A percentile compares a stretch with the other conserved stretches of the same genome.
Evolutionary conservation across 2,888 invertebrate species (phyloP).

Genomic region (Leucoma salicis): DNA sequence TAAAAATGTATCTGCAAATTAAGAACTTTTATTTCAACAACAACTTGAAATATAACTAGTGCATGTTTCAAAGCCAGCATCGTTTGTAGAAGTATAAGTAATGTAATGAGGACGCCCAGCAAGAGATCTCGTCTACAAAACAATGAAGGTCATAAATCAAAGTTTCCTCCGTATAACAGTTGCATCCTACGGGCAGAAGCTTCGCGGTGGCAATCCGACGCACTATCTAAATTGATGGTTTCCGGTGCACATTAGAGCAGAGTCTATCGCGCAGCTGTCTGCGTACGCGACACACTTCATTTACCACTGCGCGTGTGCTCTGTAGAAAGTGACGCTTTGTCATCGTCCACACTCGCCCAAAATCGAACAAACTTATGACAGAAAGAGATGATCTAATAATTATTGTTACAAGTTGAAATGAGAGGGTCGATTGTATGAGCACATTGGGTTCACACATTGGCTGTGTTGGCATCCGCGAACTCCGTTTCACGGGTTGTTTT

Average conservation of each 20-base stretch:
- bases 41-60: neutral
- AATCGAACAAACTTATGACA: conserved; percentile 56
- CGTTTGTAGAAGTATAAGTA: conserved; percentile 20
- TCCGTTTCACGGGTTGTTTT: conserved; percentile 46
- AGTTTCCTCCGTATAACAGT: conserved; percentile 73
- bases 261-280: conserved; percentile 75
- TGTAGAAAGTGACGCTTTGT: conserved; percentile 77
- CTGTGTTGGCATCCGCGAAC: conserved; percentile 46
- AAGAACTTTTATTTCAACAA: neutral
- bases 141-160: conserved; percentile 79
- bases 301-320: conserved; percentile 72
- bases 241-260: conserved; percentile 74
- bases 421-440: conserved; percentile 38
- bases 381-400: conserved; percentile 41
- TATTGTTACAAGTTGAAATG: conserved; percentile 28
- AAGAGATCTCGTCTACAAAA: conserved; percentile 54
- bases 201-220: conserved; percentile 73
- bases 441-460: conserved; percentile 44
- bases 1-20: conserved; percentile 2
- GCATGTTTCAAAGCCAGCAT: neutral
- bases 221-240: conserved; percentile 80
- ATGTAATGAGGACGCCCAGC: conserved; percentile 26
- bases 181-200: conserved; percentile 72
- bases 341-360: conserved; percentile 62
- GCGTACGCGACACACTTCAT: conserved; percentile 78